Base-by-base conservation (phyloP, 1,140 invertebrate species). In the Brachionus manjavacas region DNA sequence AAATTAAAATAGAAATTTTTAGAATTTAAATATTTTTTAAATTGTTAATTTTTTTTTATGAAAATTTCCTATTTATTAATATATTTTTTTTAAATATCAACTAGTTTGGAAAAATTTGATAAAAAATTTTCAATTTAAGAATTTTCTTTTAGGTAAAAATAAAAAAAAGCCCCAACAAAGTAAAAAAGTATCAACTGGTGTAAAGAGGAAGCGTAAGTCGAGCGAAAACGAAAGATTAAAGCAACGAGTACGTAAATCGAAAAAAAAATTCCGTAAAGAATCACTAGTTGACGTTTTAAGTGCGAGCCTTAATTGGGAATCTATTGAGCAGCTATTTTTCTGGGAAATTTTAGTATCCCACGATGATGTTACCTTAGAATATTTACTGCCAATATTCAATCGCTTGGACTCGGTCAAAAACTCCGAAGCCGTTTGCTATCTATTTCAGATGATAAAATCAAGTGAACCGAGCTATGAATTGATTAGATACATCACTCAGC, bases 361-460 rank as follows among this genome's bases (percentile, higher is more conserved):
- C 11, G 79, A 60, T 14, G 79, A 81, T 23, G 41, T 68, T n/a
- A 81, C 52, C 16, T 20, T 81, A 3, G 41, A 81, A 8, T 68
- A 81, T 81, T 28, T 81, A 25, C 16, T 81, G 12, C 79, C 79
- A 7, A 41, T 81, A 6, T 81, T 60, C 39, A 68, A 64, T 25
- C 52, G 79, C 16, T 60, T 81, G 9, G 79, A 81, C 52, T 64
- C 64, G 2, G 31, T 64, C 0, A 60, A 68, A 64, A 60, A 81
- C 39, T 60, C 79, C 16, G 79, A 81, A 68, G 79, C 79, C 4
- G 79, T 68, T 23, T 64, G 79, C 39, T 68, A 81, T 68, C 14
- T 81, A 68, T 81, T 81, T 81, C 52, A 81, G 28, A 81, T 81
- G 79, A 81, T 81, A 23, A 68, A 41, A 46, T 60, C 52, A 60